Conservation (phyloP, 2,113 vertebrate species). For the Cynocephalus volans region DNA sequence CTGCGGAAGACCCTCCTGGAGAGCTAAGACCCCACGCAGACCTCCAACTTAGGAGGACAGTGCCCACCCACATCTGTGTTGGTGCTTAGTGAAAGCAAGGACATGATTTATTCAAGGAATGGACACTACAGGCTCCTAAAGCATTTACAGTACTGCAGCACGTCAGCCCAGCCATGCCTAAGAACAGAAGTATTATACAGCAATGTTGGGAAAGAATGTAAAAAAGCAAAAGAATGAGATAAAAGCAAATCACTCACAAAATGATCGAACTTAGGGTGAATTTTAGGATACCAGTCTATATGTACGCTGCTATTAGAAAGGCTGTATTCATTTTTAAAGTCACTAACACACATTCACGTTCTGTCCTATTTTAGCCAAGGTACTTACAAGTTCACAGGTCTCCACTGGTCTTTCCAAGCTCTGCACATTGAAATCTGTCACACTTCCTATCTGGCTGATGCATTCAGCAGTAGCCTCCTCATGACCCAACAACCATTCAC, state of each 20-base stretch:
- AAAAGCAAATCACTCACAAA: neutral
- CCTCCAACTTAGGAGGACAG: neutral
- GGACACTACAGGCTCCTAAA: neutral
- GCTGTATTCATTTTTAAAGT: neutral
- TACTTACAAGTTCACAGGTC: neutral
- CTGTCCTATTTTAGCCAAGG: neutral
- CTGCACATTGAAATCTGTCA: neutral
- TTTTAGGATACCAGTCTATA: neutral
- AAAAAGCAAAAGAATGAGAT: neutral
- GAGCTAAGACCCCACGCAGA: neutral
- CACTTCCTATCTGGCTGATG: neutral
- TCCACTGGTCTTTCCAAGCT: neutral
- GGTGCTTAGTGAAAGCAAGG: neutral
- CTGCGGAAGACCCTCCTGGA: neutral
- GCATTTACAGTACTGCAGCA: neutral
- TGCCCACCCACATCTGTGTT: rapidly evolving
- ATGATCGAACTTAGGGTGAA: neutral
- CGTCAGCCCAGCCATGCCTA: no score
- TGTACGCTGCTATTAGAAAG: neutral
- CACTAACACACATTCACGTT: neutral
- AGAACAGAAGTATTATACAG: neutral
- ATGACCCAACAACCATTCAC: neutral
- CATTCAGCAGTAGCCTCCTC: neutral
- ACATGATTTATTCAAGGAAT: neutral
- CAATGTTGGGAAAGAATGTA: neutral